These are phyloP conservation scores for Oryzias dopingdopingensis DNA, from an alignment of 2,797 vertebrate genomes.

Conservation along the genomic window DNA sequence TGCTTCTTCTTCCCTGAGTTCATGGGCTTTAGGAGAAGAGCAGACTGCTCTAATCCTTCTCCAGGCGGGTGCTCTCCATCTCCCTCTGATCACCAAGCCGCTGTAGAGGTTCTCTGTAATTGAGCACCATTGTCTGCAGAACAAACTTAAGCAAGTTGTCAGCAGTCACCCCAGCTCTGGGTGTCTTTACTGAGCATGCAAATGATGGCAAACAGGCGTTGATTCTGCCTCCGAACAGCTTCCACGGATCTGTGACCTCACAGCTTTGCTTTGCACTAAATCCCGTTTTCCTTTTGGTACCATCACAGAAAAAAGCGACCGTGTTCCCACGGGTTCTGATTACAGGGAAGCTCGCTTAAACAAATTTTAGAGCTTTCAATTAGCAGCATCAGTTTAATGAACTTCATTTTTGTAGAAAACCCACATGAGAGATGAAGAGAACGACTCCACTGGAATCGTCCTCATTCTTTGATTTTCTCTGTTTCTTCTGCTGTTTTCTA, in stretches of 20 bases:
- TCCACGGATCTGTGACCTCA: slow-evolving; percentile 1
- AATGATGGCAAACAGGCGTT: slow-evolving; percentile 2
- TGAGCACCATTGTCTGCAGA: slow-evolving; percentile 13
- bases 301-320: no score
- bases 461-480: no score
- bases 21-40: slow-evolving; percentile 55
- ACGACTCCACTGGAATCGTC: no score
- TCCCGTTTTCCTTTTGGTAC: no score
- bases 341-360: no score
- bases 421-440: no score
- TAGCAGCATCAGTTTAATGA: no score
- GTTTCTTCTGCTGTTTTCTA: no score
- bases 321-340: no score
- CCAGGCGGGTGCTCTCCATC: slow-evolving; percentile 55
- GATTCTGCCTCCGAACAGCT: slow-evolving; percentile 5
- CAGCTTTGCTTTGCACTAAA: no score
- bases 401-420: no score
- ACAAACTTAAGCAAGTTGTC: slow-evolving; percentile 26
- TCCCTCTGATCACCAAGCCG: slow-evolving; percentile 38
- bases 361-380: no score
- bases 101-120: slow-evolving; percentile 12
- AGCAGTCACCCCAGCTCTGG: slow-evolving; percentile 34
- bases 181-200: slow-evolving; percentile 18
- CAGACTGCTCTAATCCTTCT: slow-evolving; percentile 65
- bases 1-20: slow-evolving; percentile 65